These are phyloP conservation scores for Cebidichthys violaceus DNA, from an alignment of 2,113 vertebrate species.

Conservation along the genomic window DNA sequence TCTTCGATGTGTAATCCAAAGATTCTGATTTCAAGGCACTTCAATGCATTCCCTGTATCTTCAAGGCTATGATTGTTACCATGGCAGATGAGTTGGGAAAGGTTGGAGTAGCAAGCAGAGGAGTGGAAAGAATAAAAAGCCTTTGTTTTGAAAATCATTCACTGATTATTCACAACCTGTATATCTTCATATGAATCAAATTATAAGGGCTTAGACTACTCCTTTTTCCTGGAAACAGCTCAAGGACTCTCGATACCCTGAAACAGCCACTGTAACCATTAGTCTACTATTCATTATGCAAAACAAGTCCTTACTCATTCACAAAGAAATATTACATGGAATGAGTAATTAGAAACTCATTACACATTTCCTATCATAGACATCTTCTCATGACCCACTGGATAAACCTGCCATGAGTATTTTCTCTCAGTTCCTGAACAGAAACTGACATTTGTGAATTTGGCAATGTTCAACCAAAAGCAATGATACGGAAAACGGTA, in stretches of 20 bases:
- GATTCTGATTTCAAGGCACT: neutral
- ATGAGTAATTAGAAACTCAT: slow-evolving; percentile 47
- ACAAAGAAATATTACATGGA: slow-evolving; percentile 38
- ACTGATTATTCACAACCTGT: neutral
- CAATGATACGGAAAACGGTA: neutral
- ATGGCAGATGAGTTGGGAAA: slow-evolving; percentile 10
- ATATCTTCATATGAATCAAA: slow-evolving; percentile 29
- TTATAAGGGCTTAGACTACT: slow-evolving; percentile 36
- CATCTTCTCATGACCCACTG: neutral
- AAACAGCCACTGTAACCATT: slow-evolving; percentile 40
- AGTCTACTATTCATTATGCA: slow-evolving; percentile 58
- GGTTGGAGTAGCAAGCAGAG: neutral
- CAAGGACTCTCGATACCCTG: slow-evolving; percentile 34
- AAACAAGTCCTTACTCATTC: slow-evolving; percentile 42
- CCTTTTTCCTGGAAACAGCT: slow-evolving; percentile 29
- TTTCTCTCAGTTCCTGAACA: slow-evolving; percentile 5
- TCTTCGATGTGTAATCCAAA: neutral
- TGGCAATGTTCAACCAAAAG: neutral
- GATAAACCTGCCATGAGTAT: slow-evolving; percentile 6
- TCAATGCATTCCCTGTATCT: neutral
- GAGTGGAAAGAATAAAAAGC: neutral
- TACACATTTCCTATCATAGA: slow-evolving; percentile 32
- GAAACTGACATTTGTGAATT: neutral
- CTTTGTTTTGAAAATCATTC: neutral
- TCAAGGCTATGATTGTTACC: neutral